Evolutionary conservation across 2,797 vertebrate genomes (phyloP).

Genomic region (Helostoma temminkii): DNA sequence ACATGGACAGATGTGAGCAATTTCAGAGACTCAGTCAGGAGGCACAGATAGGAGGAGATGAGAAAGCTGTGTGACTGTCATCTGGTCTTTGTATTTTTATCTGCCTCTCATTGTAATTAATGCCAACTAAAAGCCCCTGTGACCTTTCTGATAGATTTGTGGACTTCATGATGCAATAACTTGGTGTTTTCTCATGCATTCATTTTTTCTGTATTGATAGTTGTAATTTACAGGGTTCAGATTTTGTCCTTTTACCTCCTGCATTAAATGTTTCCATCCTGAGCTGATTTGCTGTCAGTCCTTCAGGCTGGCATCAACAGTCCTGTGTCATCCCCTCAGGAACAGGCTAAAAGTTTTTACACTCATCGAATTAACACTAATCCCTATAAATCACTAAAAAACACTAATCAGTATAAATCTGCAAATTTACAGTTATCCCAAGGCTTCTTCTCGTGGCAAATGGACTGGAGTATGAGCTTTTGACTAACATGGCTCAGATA

Average conservation of each 20-base stretch:
- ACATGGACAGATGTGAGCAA: constrained; percentile 69
- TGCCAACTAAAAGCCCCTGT: constrained; percentile 72
- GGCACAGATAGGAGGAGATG: constrained; percentile 20
- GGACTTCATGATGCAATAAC: constrained; percentile 80
- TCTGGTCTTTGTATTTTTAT: constrained; percentile 57
- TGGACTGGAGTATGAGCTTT: too few species aligned
- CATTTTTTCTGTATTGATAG: constrained; percentile 76
- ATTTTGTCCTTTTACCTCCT: constrained; percentile 57
- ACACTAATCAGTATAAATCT: too few species aligned
- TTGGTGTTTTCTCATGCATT: constrained; percentile 74
- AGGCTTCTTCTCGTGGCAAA: too few species aligned
- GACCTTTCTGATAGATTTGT: constrained; percentile 85
- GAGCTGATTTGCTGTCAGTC: constrained; percentile 65
- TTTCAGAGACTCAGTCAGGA: constrained; percentile 57
- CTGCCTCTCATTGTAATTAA: constrained; percentile 79
- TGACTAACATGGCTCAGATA: too few species aligned
- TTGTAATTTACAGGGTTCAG: constrained; percentile 74
- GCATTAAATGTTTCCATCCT: constrained; percentile 47
- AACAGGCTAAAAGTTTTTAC: constrained; percentile 4
- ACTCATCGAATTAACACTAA: too few species aligned
- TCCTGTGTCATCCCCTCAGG: constrained; percentile 32
- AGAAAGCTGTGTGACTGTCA: constrained; percentile 48
- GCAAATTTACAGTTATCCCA: too few species aligned
- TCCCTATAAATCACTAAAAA: too few species aligned
- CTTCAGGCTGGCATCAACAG: constrained; percentile 18